phyloP scores from a whole-genome alignment of 2,113 vertebrate species.

The Hipposideros armiger region DNA sequence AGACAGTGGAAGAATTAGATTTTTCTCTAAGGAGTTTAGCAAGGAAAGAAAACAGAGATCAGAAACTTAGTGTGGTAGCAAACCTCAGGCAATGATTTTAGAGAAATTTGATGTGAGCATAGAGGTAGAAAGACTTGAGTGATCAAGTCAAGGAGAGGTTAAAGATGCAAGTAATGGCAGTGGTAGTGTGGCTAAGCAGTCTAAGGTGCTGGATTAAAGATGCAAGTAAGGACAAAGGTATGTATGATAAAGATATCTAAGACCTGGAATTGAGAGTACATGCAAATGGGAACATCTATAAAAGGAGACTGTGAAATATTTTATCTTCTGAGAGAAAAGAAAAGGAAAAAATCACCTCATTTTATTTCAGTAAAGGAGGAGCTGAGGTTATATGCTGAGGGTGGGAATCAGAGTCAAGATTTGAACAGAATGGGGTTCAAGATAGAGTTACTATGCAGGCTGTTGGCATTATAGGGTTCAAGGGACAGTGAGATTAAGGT shows the following conservation, averaged over 20 bases:
- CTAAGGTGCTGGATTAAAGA: not conserved
- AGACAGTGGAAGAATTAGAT: not conserved
- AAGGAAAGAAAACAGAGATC: constrained; percentile 13
- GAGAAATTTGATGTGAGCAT: not conserved
- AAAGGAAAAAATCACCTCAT: not conserved
- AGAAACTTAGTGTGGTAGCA: not conserved
- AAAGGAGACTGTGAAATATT: not conserved
- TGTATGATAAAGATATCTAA: not conserved
- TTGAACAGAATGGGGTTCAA: not conserved
- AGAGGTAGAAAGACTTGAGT: not conserved
- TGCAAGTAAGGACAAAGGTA: not conserved
- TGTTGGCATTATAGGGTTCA: not conserved
- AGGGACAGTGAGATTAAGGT: not conserved
- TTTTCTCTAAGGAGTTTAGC: not conserved
- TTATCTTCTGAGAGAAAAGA: not conserved
- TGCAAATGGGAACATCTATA: not conserved
- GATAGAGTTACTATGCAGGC: not conserved
- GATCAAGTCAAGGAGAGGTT: not conserved
- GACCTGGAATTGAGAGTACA: not conserved
- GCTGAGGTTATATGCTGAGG: not conserved
- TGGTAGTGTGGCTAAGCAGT: not conserved
- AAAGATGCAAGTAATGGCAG: not conserved
- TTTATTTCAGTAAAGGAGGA: not conserved
- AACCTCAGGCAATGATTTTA: constrained; percentile 4
- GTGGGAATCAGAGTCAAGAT: not conserved